Evolutionary conservation across 2,113 vertebrate species (phyloP).

Genomic region (Tricholaema leucomelas): DNA sequence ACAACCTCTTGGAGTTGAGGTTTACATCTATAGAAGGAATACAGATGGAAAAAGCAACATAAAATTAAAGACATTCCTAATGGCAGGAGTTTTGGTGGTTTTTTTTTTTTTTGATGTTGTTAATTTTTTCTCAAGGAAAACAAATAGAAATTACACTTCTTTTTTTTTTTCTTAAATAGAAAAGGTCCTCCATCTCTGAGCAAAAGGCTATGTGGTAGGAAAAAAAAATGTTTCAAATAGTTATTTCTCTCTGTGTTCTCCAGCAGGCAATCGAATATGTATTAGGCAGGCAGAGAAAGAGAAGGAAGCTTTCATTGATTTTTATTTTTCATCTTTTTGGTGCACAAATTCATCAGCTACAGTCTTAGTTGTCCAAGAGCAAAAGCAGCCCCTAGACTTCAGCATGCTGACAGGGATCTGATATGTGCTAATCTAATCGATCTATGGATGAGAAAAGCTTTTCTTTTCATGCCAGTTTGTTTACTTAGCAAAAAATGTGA

Average conservation of each 20-base stretch:
- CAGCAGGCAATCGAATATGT: background rate
- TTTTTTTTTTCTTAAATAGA: background rate
- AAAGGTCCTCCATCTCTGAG: background rate
- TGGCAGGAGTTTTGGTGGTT: background rate
- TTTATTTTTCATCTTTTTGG: background rate
- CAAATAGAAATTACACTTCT: slow-evolving; percentile 26
- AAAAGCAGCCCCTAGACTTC: background rate
- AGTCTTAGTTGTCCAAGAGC: background rate
- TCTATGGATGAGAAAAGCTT: slow-evolving; percentile 49
- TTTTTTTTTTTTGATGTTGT: background rate
- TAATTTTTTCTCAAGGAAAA: slow-evolving; percentile 62
- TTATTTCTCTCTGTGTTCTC: background rate
- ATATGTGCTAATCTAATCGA: slow-evolving; percentile 47
- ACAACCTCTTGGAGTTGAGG: slow-evolving; percentile 54
- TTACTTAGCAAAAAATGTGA: slow-evolving; percentile 53
- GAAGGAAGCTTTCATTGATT: background rate
- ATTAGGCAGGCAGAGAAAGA: background rate
- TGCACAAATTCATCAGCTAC: background rate
- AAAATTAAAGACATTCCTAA: slow-evolving; percentile 60
- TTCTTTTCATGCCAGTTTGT: slow-evolving; percentile 60
- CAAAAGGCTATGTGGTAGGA: background rate
- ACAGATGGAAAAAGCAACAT: slow-evolving; percentile 71
- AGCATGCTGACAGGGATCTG: slow-evolving; percentile 7
- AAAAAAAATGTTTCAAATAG: slow-evolving; percentile 14
- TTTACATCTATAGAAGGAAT: slow-evolving; percentile 63